Base-by-base conservation (phyloP, 2,888 invertebrate species). In the Acrobasis repandana region DNA sequence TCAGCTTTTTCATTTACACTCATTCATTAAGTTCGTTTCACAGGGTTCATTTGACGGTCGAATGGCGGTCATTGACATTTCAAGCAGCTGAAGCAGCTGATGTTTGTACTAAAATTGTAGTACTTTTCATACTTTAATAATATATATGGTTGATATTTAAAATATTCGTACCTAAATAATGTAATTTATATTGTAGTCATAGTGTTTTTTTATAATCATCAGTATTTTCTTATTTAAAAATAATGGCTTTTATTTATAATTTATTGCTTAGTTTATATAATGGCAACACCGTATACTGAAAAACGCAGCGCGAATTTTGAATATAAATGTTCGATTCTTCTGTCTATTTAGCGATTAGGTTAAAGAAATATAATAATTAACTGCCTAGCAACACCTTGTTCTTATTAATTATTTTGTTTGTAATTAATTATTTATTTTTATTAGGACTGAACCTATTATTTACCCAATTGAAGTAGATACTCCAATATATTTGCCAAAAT, bases 1-100 rank as follows among this genome's bases (percentile, higher is more conserved):
- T 72, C 72, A 70, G 70, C 64, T 62, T 67, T 57, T 47, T 58
- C 49, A 38, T 16, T 58, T 65, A 33, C 59, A 52, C 67, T 67
- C 70, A 72, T 72, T 72, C 67, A 69, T 60, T 61, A 15, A 18
- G 48, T 48, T 56, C 48, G 47, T 14, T 47, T 20, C 16, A 15
- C 48, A 48, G 15, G 15, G 48, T 16, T 48, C 48, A 48, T 0
- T 34, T 15, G 57, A 43, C 38, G 58, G 58, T 48, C 48, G 15
- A 1, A 20, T 15, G 57, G 49, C 48, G 58, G 58, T 34, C 38
- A 15, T 47, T 46, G 43, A 18, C 11, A 14, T 15, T 16, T 33
- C 16, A 14, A 16, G n/a, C 36, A 58, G 16, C 58, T 48, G 58
- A 58, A n/a, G n/a, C n/a, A n/a, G 28, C 28, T 28, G 28, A 28